Base-by-base conservation (phyloP, 1,140 invertebrate genomes). In the Zaprionus ghesquierei region DNA sequence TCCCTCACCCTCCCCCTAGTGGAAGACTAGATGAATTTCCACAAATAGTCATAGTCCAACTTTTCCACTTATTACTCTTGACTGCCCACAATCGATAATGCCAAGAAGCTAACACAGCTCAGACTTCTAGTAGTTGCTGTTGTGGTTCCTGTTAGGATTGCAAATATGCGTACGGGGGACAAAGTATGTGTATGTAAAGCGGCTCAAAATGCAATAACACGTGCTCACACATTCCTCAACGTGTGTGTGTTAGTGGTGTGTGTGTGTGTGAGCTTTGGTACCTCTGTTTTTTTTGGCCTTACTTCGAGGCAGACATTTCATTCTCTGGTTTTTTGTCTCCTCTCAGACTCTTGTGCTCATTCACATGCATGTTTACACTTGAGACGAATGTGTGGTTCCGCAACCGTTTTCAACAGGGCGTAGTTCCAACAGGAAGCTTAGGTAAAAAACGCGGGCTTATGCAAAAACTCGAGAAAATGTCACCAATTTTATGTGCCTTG, bases 141-240 rank as follows among this genome's bases (percentile, higher is more conserved):
- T 35, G 20, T 31, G 50, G 54, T 46, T 51, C 31, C 20, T 60
- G 58, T 59, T 44, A 29, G 25, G 15, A 50, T 35, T 38, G 27
- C 20, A 33, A 68, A 65, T 56, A 20, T 51, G 44, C 31, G 41
- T 44, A 10, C 13, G n/a, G 35, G 35, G 35, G 35, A 38, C 35
- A n/a, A 38, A 38, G 18, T 50, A 22, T 54, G 29, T 25, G 35
- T 51, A 55, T 77, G 62, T 49, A 76, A 82, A 76, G 69, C 79
- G 23, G 22, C 44, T 64, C 55, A 49, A 79, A 73, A 79, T 87
- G 75, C 72, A 76, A 86, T 73, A 86, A 82, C 71, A 86, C 68
- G 68, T 76, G 75, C 58, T 44, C 41, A 54, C 35, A 41, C n/a
- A 41, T 41, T 41, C 35, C 35, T 41, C 49, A 53, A 25, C 15